Evolutionary conservation across 2,113 vertebrate species (phyloP).

Genomic region (Maccullochella peelii): DNA sequence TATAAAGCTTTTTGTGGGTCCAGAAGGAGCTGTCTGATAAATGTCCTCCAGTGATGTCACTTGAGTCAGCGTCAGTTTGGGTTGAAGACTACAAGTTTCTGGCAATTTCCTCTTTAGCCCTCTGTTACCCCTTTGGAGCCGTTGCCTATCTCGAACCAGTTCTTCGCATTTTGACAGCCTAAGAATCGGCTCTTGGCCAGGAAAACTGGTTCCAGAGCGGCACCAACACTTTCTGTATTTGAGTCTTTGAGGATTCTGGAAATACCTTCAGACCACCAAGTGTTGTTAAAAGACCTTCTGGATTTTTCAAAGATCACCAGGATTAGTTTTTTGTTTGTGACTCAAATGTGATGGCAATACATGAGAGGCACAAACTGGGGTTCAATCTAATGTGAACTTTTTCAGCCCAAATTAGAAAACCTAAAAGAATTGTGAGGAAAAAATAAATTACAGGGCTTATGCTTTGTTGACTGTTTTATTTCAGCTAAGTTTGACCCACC

Average conservation of each 20-base stretch:
- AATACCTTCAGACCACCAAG: background rate
- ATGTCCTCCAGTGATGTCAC: background rate
- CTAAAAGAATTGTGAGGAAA: background rate
- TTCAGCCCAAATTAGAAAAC: background rate
- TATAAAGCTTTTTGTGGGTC: background rate
- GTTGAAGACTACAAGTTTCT: background rate
- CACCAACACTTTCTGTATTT: no score
- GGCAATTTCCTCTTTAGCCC: no score
- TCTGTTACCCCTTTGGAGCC: no score
- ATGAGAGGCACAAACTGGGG: background rate
- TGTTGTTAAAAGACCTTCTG: background rate
- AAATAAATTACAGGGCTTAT: background rate
- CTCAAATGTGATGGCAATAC: background rate
- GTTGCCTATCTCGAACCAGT: no score
- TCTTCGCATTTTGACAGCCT: no score
- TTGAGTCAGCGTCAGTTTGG: background rate
- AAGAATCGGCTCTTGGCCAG: no score
- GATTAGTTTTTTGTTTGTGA: no score
- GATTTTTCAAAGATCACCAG: no score
- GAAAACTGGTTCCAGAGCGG: no score
- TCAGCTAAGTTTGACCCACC: constrained; percentile 81
- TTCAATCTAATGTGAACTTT: background rate
- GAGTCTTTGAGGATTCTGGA: background rate
- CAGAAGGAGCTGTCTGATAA: background rate
- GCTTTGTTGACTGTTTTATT: constrained; percentile 34